A percentile compares a stretch with the other conserved stretches of the same genome.
phyloP scores from a whole-genome alignment of 2,113 vertebrate genomes.

The Barnardius zonarius region DNA sequence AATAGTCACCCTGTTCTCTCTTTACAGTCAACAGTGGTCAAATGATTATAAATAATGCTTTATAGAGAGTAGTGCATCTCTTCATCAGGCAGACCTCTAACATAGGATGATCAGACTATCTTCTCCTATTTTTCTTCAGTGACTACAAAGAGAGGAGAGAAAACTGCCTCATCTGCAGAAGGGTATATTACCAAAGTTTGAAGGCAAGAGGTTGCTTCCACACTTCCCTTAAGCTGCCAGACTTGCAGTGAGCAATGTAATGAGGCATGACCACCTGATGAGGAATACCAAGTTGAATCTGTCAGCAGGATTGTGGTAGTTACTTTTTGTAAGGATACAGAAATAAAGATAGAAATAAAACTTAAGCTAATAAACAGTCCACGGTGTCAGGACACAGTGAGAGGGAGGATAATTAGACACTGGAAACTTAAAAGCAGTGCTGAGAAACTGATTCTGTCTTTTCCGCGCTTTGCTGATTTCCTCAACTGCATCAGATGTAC shows the following conservation, averaged over 20 bases:
- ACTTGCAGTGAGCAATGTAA: background rate
- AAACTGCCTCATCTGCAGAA: background rate
- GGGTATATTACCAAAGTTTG: fast-evolving
- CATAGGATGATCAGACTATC: background rate
- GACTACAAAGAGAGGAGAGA: background rate
- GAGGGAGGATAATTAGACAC: background rate
- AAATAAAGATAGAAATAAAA: background rate
- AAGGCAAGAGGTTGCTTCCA: background rate
- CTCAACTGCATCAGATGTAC: background rate
- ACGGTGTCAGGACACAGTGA: too few relatives aligned
- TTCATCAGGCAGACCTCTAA: background rate
- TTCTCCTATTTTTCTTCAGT: background rate
- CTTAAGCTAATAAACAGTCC: background rate
- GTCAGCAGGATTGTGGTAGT: fast-evolving
- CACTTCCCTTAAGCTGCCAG: background rate
- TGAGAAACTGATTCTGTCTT: background rate
- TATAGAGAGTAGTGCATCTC: background rate
- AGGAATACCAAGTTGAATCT: background rate
- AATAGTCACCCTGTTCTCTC: background rate
- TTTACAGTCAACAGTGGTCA: background rate
- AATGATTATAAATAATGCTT: background rate
- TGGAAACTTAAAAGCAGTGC: background rate
- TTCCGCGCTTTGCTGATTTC: background rate
- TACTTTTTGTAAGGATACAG: background rate
- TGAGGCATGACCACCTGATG: background rate